Evolutionary conservation across 2,113 vertebrate species (phyloP), one percentile per base, ranked within the genome.

Genomic region (Saguinus imperator): DNA sequence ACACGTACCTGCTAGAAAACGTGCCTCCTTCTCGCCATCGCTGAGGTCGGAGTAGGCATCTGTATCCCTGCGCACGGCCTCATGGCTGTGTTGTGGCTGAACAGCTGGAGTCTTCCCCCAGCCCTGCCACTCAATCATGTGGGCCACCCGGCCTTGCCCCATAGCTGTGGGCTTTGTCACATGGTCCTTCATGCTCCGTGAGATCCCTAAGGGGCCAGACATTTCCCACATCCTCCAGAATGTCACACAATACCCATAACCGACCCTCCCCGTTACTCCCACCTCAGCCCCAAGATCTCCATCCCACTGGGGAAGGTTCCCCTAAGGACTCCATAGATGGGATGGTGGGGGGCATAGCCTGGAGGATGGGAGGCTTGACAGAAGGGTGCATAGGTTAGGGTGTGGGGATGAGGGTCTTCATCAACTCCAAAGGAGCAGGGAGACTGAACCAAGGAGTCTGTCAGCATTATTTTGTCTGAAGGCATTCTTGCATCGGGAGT

Each of bases 121-220:
- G 98, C 99, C 99, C 96, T 99, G 99, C 99, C 99, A 99, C 93
- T 99, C 99, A 1, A 99, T 99, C 99, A 99, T 99, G 98, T 99
- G 99, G 18, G 99, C 99, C 58, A 99, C 99, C 0, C 99, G 99
- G 76, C 99, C 99, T 97, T 99, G 99, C 1, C 99, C 99, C 99
- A 99, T 99, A 77, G 99, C 99, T 0, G 99, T 99, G 72, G 99
- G 99, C 98, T 99, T 99, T 32, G 99, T 99, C 96, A 99, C 99
- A 4, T 99, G 99, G 98, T 99, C 99, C 98, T 99, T 99, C 99
- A 99, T 99, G 95, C 99, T 99, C 95, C 99, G 99, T 0, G 99
- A 99, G 96, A 99, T 99, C 96, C 99, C 99, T 99, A 97, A 97
- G 97, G 98, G 96, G 83, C 97, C 98, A 98, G 98, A 98, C 96